Conservation (phyloP, 2,797 vertebrate species). For the Spinibarbus caldwelli region DNA sequence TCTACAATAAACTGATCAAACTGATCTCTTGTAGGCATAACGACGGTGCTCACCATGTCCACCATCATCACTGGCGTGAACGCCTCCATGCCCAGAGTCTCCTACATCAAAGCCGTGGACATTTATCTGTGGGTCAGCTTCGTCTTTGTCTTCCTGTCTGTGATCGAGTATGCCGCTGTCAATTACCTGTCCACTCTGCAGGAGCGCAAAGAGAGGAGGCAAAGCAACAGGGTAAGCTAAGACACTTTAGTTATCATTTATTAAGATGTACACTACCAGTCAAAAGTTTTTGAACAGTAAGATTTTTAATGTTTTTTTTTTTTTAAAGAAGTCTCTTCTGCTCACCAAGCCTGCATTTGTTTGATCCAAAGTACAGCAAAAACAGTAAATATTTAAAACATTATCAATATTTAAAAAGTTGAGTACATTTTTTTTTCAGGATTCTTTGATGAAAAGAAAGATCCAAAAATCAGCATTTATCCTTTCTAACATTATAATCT, state of each 20-base stretch:
- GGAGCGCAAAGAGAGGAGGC: constrained; percentile 78
- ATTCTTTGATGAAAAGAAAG: no score
- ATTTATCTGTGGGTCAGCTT: constrained; percentile 96
- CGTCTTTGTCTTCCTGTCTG: constrained; percentile 92
- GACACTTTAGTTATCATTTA: background rate
- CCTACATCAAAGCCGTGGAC: constrained; percentile 95
- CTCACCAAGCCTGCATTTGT: no score
- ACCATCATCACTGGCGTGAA: constrained; percentile 95
- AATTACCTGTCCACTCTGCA: constrained; percentile 88
- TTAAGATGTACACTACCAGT: no score
- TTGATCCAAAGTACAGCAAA: no score
- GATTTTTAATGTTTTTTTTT: no score
- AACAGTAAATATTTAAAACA: no score
- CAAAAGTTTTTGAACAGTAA: no score
- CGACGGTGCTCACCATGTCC: constrained; percentile 92
- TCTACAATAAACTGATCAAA: background rate
- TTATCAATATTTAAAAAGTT: no score
- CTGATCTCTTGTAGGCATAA: constrained; percentile 76
- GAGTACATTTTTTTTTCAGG: no score
- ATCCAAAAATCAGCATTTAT: no score
- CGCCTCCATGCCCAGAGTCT: constrained; percentile 94
- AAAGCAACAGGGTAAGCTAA: background rate
- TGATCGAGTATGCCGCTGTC: constrained; percentile 90
- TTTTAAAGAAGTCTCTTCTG: no score
- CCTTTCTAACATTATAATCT: no score